These are phyloP conservation scores for Bombyx mori DNA, from an alignment of 1,140 invertebrate genomes.

Conservation along the genomic window ASM3026992v2 NC_085110.1:9828501-9829000, in stretches of 20 bases:
- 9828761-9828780: not conserved
- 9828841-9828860: not conserved
- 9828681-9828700: slow-evolving; percentile 43
- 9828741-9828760: slow-evolving; percentile 16
- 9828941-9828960: not conserved
- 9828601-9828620: no score
- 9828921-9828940: not conserved
- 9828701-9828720: slow-evolving; percentile 25
- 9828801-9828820: not conserved
- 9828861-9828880: not conserved
- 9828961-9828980: no score
- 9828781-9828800: no score
- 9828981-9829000: no score
- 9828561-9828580: no score
- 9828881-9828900: not conserved
- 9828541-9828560: no score
- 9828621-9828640: no score
- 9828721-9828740: slow-evolving; percentile 38
- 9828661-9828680: slow-evolving; percentile 23
- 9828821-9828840: not conserved
- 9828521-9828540: no score
- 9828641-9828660: no score
- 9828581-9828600: no score
- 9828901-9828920: not conserved
- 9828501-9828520: no score